Conservation (phyloP, 1,140 invertebrate species). For the Diorhabda sublineata region DNA sequence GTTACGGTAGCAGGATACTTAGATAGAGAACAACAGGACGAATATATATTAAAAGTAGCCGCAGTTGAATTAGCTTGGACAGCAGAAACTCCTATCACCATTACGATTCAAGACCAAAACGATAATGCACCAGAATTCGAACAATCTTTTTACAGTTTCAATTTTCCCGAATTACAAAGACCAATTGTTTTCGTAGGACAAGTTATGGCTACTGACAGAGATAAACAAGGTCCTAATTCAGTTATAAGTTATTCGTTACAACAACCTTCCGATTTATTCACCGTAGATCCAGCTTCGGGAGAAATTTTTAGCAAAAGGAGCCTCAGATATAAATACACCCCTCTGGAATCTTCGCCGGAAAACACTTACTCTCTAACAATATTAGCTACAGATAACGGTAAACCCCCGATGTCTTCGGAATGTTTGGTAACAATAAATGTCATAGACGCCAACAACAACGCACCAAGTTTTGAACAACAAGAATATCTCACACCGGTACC, state of each 20-base stretch:
- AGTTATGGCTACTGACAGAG: slow-evolving; percentile 81
- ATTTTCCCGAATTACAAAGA: slow-evolving; percentile 81
- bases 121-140: slow-evolving; percentile 92
- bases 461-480: slow-evolving; percentile 71
- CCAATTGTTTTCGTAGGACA: slow-evolving; percentile 80
- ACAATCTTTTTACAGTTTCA: slow-evolving; percentile 80
- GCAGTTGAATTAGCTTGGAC: slow-evolving; percentile 87
- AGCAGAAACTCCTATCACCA: slow-evolving; percentile 81
- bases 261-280: slow-evolving; percentile 86
- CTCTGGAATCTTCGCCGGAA: slow-evolving; percentile 72
- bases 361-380: slow-evolving; percentile 83
- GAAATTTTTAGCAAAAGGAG: slow-evolving; percentile 82
- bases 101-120: slow-evolving; percentile 92
- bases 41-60: slow-evolving; percentile 82
- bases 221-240: slow-evolving; percentile 92
- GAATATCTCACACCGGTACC: slow-evolving; percentile 80
- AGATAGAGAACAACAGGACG: slow-evolving; percentile 85
- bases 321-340: slow-evolving; percentile 77
- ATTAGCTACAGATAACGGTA: slow-evolving; percentile 87
- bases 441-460: slow-evolving; percentile 86
- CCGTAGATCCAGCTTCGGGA: slow-evolving; percentile 84
- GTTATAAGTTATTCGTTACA: slow-evolving; percentile 87
- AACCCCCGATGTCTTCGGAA: slow-evolving; percentile 84
- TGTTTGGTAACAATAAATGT: slow-evolving; percentile 81
- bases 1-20: slow-evolving; percentile 80